Conservation (phyloP, 1,140 invertebrate genomes). For the Eurosta solidaginis region DNA sequence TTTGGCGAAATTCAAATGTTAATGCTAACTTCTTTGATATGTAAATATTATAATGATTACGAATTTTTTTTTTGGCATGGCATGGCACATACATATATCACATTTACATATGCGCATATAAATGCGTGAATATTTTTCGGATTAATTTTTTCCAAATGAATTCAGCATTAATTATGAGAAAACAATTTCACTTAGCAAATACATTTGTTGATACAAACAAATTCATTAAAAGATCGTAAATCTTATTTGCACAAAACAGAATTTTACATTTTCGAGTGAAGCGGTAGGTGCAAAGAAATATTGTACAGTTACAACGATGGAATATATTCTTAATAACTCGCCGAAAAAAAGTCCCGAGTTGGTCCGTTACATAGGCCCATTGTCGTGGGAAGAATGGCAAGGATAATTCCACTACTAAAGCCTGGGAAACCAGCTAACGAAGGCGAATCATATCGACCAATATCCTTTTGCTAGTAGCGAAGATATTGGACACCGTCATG, state of each 20-base stretch:
- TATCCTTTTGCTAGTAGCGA: too few species aligned
- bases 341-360: too few species aligned
- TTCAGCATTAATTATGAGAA: background rate
- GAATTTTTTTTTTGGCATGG: background rate
- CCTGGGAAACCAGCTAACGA: too few species aligned
- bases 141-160: background rate
- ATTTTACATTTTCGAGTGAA: background rate
- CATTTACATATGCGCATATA: background rate
- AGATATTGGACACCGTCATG: too few species aligned
- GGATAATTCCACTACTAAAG: too few species aligned
- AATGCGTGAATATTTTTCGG: background rate
- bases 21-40: slow-evolving; percentile 10
- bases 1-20: background rate
- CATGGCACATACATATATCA: background rate
- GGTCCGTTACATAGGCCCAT: too few species aligned
- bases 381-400: too few species aligned
- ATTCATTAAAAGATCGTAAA: background rate
- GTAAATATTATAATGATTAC: background rate
- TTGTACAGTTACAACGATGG: too few species aligned
- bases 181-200: background rate
- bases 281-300: too few species aligned
- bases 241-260: background rate
- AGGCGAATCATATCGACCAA: too few species aligned
- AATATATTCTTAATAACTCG: too few species aligned
- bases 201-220: background rate